Evolutionary conservation across 2,113 vertebrate genomes (phyloP).

Genomic region (Saimiri boliviensis): DNA sequence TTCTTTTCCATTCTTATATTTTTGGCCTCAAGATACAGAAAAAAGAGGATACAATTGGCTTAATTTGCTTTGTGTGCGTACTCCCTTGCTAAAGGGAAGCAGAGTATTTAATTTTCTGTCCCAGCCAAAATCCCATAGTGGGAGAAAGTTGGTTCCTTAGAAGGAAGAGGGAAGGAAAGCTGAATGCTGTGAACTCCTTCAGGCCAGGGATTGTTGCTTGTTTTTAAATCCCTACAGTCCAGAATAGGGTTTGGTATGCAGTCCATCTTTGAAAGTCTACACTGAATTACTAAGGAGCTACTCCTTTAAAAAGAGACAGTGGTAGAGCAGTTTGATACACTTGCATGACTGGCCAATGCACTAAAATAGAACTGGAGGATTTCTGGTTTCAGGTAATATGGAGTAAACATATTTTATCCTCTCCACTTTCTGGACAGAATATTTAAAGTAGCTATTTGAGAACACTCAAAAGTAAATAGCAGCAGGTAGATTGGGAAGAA

Average conservation of each 20-base stretch:
- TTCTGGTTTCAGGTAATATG: not conserved
- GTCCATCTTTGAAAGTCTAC: not conserved
- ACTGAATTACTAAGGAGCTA: not conserved
- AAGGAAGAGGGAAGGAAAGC: not conserved
- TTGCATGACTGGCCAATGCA: not conserved
- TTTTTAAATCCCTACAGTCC: not conserved
- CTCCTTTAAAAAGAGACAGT: not conserved
- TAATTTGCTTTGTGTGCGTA: not conserved
- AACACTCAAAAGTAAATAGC: not conserved
- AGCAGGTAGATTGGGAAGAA: not conserved
- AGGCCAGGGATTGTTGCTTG: not conserved
- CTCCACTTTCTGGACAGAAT: not conserved
- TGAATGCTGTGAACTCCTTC: not conserved
- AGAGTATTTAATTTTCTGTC: not conserved
- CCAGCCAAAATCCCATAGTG: not conserved
- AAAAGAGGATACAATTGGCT: accelerated
- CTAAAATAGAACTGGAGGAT: not conserved
- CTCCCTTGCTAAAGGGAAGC: not conserved
- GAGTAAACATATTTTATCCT: not conserved
- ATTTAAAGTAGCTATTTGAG: not conserved
- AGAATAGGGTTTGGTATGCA: not conserved
- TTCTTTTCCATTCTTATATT: not conserved
- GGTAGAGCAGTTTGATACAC: not conserved
- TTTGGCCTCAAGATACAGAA: not conserved
- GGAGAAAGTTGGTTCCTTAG: not conserved